These are phyloP conservation scores for Tinea trinotella DNA, from an alignment of 2,888 invertebrate genomes.

Conservation along the genomic window DNA sequence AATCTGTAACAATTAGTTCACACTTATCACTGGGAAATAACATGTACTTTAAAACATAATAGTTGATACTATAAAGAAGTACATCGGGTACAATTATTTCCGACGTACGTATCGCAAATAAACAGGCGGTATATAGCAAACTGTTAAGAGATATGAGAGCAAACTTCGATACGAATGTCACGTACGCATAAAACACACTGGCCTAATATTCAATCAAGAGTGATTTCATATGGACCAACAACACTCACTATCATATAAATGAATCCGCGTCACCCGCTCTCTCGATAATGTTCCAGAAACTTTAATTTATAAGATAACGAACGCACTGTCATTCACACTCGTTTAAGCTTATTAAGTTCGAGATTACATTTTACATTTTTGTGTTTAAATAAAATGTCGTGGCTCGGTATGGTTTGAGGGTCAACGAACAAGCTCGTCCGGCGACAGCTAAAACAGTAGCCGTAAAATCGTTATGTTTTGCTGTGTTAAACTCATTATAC, in stretches of 20 bases:
- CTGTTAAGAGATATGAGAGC: background rate
- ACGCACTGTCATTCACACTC: background rate
- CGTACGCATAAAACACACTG: slow-evolving; percentile 11
- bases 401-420: background rate
- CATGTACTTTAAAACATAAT: no score
- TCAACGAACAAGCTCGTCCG: background rate
- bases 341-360: background rate
- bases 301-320: background rate
- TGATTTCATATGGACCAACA: background rate
- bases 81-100: no score
- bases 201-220: slow-evolving; percentile 1
- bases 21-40: background rate
- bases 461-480: slow-evolving; percentile 5
- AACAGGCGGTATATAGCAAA: background rate
- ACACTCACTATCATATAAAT: background rate
- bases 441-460: background rate
- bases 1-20: background rate
- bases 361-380: background rate
- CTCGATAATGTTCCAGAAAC: slow-evolving; percentile 8
- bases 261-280: slow-evolving; percentile 4
- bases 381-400: background rate
- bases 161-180: background rate
- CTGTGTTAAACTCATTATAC: background rate
- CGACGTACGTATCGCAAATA: background rate
- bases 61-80: no score